Conservation (phyloP, 2,888 invertebrate genomes). For the Archips xylosteana region DNA sequence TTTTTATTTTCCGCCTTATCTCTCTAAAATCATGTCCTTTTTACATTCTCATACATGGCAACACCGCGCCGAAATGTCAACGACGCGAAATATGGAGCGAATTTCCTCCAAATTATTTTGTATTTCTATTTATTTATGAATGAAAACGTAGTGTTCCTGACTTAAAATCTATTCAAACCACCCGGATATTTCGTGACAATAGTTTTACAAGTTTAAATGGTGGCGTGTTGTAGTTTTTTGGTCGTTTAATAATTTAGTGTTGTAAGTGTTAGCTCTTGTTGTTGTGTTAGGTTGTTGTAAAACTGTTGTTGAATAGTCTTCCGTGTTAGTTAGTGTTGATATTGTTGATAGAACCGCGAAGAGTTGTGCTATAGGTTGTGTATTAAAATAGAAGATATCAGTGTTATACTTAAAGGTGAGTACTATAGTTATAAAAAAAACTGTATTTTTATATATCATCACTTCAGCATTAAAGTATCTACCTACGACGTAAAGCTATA, state of each 20-base stretch:
- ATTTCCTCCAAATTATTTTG: conserved; percentile 64
- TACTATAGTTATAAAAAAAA: neutral
- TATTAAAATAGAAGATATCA: conserved; percentile 68
- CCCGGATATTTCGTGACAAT: conserved; percentile 1
- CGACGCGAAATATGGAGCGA: conserved; percentile 73
- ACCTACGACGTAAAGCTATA: no score
- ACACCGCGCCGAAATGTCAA: conserved; percentile 68
- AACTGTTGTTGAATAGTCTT: conserved; percentile 58
- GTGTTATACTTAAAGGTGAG: conserved; percentile 71
- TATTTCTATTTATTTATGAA: conserved; percentile 73
- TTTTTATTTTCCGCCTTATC: neutral
- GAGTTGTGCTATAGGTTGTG: conserved; percentile 67
- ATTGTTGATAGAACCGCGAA: conserved; percentile 53
- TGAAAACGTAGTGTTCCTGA: conserved; percentile 66
- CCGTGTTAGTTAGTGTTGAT: conserved; percentile 52
- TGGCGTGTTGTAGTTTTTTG: conserved; percentile 38
- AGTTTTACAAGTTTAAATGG: conserved; percentile 8
- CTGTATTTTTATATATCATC: no score
- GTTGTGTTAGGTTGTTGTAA: conserved; percentile 47
- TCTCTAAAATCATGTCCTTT: neutral
- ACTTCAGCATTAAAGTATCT: no score
- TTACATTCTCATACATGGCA: conserved; percentile 49
- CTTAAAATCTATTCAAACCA: conserved; percentile 49
- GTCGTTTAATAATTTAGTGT: conserved; percentile 51
- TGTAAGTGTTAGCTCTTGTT: conserved; percentile 46